Base-by-base conservation (phyloP, 2,113 vertebrate genomes). In the Bufo bufo region DNA sequence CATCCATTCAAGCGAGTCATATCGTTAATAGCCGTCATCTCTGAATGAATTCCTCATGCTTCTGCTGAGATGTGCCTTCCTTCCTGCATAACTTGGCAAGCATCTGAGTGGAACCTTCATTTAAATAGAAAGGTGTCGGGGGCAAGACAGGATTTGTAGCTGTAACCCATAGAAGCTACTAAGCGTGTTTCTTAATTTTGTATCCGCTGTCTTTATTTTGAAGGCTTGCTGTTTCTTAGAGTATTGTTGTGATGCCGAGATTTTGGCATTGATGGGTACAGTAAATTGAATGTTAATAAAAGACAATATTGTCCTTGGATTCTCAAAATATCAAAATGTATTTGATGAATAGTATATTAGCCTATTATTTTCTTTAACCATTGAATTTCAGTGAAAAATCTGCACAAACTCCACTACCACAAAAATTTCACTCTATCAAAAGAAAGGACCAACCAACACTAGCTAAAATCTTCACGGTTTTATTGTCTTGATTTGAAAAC, bases 121-220 rank as follows among this genome's bases (percentile, higher is more conserved):
- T 77, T 6, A 33, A 77, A 89, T 58, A 20, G 72, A 78, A 84
- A 88, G 82, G 87, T 77, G 81, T 74, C 47, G 45, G 13, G 17
- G 59, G 93, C 91, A 91, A 92, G 92, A 90, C 91, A 91, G 92
- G 90, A 92, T 92, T 93, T 92, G 88, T 91, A 72, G 33, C 19
- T 89, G 50, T 52, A 54, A 59, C 56, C 81, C 43, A n/a, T 17
- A 66, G 56, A 83, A 84, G 82, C 52, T 33, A 77, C 16, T 19
- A 17, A 19, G 52, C 3, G 14, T 49, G 54, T 49, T 75, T 14
- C 87, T 78, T 77, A 9, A 63, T 65, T 78, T 50, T 43, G 43
- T 9, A 78, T 78, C 23, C n/a, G 43, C 47, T 45, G 61, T 45
- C 69, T 88, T 59, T 74, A 12, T 50, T 75, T 75, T 66, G 16